phyloP scores from a whole-genome alignment of 2,113 vertebrate genomes.

The Pholis gunnellus region DNA sequence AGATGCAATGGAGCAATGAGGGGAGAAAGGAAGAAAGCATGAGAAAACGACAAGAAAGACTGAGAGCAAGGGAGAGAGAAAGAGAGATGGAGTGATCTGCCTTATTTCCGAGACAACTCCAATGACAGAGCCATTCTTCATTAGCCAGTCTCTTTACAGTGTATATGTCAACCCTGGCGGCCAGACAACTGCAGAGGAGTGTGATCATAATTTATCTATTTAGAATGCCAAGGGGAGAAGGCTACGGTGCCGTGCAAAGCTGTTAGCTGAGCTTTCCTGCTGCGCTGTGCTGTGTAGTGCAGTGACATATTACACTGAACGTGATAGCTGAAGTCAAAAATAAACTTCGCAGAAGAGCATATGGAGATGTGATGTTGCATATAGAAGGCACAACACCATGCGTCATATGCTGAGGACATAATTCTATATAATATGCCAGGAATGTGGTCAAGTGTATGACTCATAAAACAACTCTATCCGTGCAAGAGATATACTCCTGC shows the following conservation, averaged over 20 bases:
- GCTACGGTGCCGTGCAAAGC: constrained; percentile 46
- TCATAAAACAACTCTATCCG: constrained; percentile 23
- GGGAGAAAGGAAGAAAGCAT: constrained; percentile 37
- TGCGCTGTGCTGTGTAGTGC: constrained; percentile 44
- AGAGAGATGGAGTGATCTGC: constrained; percentile 66
- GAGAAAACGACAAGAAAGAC: constrained; percentile 13
- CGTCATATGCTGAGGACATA: constrained; percentile 19
- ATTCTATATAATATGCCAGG: constrained; percentile 36
- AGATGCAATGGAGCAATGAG: constrained; percentile 60
- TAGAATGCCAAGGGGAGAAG: constrained; percentile 64
- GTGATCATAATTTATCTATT: constrained; percentile 78
- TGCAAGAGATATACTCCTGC: constrained; percentile 4
- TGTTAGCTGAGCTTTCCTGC: constrained; percentile 61
- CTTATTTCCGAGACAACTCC: constrained; percentile 68
- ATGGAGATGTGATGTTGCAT: constrained; percentile 61
- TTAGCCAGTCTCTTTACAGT: constrained; percentile 76
- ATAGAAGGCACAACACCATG: constrained; percentile 21
- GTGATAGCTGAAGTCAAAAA: constrained; percentile 56
- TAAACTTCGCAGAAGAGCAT: constrained; percentile 49
- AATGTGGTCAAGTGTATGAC: constrained; percentile 9
- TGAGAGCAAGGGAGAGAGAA: constrained; percentile 27
- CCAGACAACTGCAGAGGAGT: constrained; percentile 72
- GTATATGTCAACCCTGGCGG: constrained; percentile 73
- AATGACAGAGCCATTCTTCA: constrained; percentile 77
- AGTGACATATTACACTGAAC: constrained; percentile 61